Evolutionary conservation across 2,888 invertebrate species (phyloP), one percentile per base, ranked within the genome.

Genomic region (Hirtodrosophila duncani): DNA sequence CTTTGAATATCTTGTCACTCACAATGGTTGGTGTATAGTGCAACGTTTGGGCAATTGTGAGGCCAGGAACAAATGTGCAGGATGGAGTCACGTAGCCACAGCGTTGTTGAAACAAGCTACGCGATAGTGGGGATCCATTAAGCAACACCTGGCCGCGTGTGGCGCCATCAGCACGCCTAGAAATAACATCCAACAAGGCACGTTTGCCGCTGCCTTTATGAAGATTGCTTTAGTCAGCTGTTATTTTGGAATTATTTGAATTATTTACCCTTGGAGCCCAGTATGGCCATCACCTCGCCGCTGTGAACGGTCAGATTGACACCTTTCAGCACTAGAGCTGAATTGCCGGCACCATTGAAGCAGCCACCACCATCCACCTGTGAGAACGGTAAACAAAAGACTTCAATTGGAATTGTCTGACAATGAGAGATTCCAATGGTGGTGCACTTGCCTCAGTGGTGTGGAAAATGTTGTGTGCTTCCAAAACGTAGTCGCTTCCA

Each of bases 151-250:
- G 94, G 0, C 98, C 98, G 45, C 96, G 90, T 1, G 94, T 94
- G 1, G 94, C 92, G 1, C 94, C 94, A 63, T 91, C 91, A 7
- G 94, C 92, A 20, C 95, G 89, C 10, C 94, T 89, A 0, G 94
- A 92, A 46, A 98, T 95, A 4, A 98, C 97, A 85, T 98, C 98
- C 4, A 99, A 88, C 2, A 99, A 90, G 0, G 97, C 97, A 20
- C 96, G 91, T 84, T 99, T 99, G 0, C 98, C 98, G 70, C 97
- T 97, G 8, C 96, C 96, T 95, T 11, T 0, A 0, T 7, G 1
- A 7, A 1, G 20, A 6, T 5, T 18, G 0, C 9, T n/a, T 7
- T 2, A 7, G n/a, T 7, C 5, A 33, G 11, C 1, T 5, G 11
- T 7, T 5, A 14, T 1, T 0, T 17, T n/a, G n/a, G n/a, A n/a